These are phyloP conservation scores for Spodoptera littoralis DNA, from an alignment of 2,888 invertebrate species.

Conservation along the genomic window DNA sequence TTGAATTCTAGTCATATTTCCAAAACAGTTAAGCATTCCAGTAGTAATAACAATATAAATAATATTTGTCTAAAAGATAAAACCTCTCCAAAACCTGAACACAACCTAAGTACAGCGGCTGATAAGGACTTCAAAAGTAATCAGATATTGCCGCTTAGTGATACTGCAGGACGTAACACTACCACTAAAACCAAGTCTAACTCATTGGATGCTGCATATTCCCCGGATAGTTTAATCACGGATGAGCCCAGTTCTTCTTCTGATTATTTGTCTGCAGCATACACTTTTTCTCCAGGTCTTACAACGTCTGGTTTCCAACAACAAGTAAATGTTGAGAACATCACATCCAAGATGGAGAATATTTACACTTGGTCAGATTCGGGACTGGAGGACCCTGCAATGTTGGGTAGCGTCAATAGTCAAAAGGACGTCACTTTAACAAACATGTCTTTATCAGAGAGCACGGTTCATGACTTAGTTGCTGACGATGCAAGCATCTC, in stretches of 20 bases:
- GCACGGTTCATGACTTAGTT: slow-evolving; percentile 78
- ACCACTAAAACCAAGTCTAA: slow-evolving; percentile 49
- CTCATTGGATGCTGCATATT: slow-evolving; percentile 68
- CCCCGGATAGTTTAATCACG: slow-evolving; percentile 80
- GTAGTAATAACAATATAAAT: slow-evolving; percentile 77
- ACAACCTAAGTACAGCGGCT: slow-evolving; percentile 47
- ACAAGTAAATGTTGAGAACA: slow-evolving; percentile 74
- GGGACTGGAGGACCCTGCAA: slow-evolving; percentile 81
- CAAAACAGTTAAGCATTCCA: slow-evolving; percentile 81
- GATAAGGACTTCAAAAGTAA: slow-evolving; percentile 60
- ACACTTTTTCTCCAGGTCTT: slow-evolving; percentile 74
- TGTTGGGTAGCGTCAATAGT: slow-evolving; percentile 77
- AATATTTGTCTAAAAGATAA: slow-evolving; percentile 63
- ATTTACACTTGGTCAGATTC: slow-evolving; percentile 82
- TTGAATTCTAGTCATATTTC: slow-evolving; percentile 81
- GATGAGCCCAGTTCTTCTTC: slow-evolving; percentile 83
- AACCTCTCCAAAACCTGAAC: slow-evolving; percentile 49
- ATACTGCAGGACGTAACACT: slow-evolving; percentile 48
- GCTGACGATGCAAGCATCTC: slow-evolving; percentile 71
- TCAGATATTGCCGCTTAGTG: slow-evolving; percentile 42
- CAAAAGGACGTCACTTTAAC: slow-evolving; percentile 79
- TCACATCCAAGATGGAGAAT: slow-evolving; percentile 78
- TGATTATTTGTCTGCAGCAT: slow-evolving; percentile 81
- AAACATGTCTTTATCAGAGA: slow-evolving; percentile 81
- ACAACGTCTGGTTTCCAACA: slow-evolving; percentile 62